These are phyloP conservation scores for Aselliscus stoliczkanus DNA, from an alignment of 2,797 vertebrate genomes.

Conservation along the genomic window DNA sequence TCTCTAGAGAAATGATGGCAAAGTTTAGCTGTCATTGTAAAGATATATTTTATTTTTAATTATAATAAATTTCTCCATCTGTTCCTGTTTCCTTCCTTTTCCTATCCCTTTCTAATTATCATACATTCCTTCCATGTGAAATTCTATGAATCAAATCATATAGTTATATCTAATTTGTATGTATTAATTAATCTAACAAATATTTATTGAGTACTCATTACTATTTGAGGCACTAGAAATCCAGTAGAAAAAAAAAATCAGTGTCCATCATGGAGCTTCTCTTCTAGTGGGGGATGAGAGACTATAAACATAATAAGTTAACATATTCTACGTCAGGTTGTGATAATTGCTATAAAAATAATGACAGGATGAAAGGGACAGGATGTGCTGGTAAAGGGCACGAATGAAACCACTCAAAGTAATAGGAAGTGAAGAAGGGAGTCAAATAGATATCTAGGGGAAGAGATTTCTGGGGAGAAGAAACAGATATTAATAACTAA, in stretches of 20 bases:
- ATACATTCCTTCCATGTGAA: not conserved
- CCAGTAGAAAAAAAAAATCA: not conserved
- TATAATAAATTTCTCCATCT: not conserved
- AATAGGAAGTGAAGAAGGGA: not conserved
- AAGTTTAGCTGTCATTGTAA: not conserved
- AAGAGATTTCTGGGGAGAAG: not conserved
- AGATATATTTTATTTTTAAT: slow-evolving; percentile 25
- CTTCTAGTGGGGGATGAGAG: not conserved
- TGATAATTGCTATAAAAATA: not conserved
- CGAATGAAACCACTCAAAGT: not conserved
- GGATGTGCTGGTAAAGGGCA: not conserved
- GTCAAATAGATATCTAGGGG: not conserved
- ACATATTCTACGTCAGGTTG: not conserved
- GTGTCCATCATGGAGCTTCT: not conserved
- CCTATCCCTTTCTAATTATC: not conserved
- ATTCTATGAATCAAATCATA: not conserved
- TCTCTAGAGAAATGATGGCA: not conserved
- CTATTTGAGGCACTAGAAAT: not conserved
- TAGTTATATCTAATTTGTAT: not conserved
- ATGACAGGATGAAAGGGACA: not conserved
- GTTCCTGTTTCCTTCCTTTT: not conserved
- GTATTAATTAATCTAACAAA: not conserved
- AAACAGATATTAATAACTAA: not conserved
- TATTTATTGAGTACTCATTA: not conserved
- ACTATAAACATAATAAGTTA: not conserved